phyloP scores from a whole-genome alignment of 2,797 vertebrate genomes.

The Gastrophryne carolinensis region DNA sequence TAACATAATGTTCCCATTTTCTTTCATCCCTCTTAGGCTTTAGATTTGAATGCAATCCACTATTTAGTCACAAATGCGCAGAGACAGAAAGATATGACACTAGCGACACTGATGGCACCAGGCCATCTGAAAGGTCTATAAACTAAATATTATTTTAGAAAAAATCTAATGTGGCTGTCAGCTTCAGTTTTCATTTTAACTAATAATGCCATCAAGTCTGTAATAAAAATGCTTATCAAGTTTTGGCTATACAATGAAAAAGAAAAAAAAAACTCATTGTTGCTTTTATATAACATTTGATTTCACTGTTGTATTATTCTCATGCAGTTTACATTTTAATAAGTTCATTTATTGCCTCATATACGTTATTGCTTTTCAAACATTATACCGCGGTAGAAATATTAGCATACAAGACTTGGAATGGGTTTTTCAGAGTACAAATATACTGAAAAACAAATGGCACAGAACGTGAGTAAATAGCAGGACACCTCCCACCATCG shows the following conservation, averaged over 20 bases:
- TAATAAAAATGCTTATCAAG: slow-evolving; percentile 21
- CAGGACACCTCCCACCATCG: too few relatives aligned
- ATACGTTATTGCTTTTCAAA: slow-evolving; percentile 24
- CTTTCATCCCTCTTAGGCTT: slow-evolving; percentile 12
- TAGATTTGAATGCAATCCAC: slow-evolving; percentile 28
- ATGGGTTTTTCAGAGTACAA: background rate
- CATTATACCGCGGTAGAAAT: background rate
- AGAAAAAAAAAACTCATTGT: slow-evolving; percentile 22
- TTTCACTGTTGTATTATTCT: slow-evolving; percentile 9
- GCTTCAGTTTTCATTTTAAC: slow-evolving; percentile 24
- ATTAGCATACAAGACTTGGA: background rate
- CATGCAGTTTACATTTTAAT: slow-evolving; percentile 28
- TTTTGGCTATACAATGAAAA: slow-evolving; percentile 3
- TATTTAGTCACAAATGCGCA: slow-evolving; percentile 26
- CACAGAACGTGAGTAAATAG: too few relatives aligned
- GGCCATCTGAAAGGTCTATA: slow-evolving; percentile 31
- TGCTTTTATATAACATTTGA: background rate
- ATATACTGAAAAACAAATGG: background rate
- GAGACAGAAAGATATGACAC: slow-evolving; percentile 18
- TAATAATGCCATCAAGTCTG: slow-evolving; percentile 32
- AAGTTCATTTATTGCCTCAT: slow-evolving; percentile 6
- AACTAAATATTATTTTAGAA: slow-evolving; percentile 25
- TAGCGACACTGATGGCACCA: slow-evolving; percentile 7
- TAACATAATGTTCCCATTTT: slow-evolving; percentile 24
- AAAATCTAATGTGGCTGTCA: slow-evolving; percentile 38